Evolutionary conservation across 1,140 invertebrate genomes (phyloP), one percentile per base, ranked within the genome.

Genomic region (Schmidtea mediterranea): DNA sequence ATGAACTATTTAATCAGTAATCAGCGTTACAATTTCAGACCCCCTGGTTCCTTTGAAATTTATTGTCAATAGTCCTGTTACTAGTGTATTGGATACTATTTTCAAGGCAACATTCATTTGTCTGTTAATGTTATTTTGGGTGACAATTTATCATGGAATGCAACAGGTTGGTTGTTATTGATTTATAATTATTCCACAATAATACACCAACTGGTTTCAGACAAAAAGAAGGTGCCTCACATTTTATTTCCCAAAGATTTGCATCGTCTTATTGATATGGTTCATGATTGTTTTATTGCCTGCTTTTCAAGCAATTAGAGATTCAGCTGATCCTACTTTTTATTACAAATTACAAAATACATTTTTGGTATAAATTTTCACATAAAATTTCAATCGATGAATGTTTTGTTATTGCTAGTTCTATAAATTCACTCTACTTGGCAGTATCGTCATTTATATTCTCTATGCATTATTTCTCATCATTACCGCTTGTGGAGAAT

Each of bases 81-180:
- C 83, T 1, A 79, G 80, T 39, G 76, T 90, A 68, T 58, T 89
- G 54, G 84, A 92, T 67, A 77, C 80, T 1, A 58, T 87, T 24
- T 75, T 87, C 49, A 86, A 92, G 68, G 78, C 80, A 0, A 78
- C 79, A 2, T 90, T 92, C 65, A 68, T 92, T 0, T 79, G 76
- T 58, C 74, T 74, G 1, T 69, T 92, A 39, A 70, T 92, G 45
- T 70, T 94, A 55, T 92, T 87, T 58, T 94, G 86, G 86, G 69
- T 92, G 12, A 82, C 79, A 56, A 74, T 82, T 48, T 94, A 90
- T 67, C 87, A 94, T 62, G 84, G 84, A 19, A 69, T 92, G 13
- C 69, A 84, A 59, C 83, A 89, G 73, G 81, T 83, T 67, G 52
- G 56, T 54, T 8, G 3, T n/a, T n/a, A 22, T 16, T 37, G 2